Percentiles rank a stretch among this genome's conserved stretches.
phyloP scores from a whole-genome alignment of 2,888 invertebrate species.

The Myopa tessellatipennis region DNA sequence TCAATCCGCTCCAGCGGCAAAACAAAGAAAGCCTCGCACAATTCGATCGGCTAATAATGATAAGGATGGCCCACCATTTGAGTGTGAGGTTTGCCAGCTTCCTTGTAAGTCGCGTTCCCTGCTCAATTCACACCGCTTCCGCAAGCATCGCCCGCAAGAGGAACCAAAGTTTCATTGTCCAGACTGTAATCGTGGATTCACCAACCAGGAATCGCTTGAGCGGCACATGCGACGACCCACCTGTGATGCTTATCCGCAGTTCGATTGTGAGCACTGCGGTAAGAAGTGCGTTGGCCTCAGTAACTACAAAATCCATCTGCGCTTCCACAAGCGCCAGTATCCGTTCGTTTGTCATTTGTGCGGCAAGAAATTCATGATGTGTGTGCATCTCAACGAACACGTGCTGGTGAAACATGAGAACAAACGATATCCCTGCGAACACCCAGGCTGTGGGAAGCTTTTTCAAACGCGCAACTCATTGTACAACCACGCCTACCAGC shows the following conservation, averaged over 20 bases:
- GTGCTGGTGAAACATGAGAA: slow-evolving; percentile 50
- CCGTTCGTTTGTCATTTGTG: slow-evolving; percentile 49
- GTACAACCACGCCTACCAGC: slow-evolving; percentile 48
- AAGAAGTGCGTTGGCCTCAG: slow-evolving; percentile 47
- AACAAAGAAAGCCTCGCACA: slow-evolving; percentile 18
- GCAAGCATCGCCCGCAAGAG: slow-evolving; percentile 47
- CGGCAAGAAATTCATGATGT: slow-evolving; percentile 49
- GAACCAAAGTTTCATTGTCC: slow-evolving; percentile 36
- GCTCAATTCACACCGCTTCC: slow-evolving; percentile 50
- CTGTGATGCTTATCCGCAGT: slow-evolving; percentile 48
- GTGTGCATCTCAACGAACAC: slow-evolving; percentile 47
- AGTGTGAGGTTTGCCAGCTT: slow-evolving; percentile 48
- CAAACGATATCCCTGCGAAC: slow-evolving; percentile 48
- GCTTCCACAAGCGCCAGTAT: slow-evolving; percentile 51
- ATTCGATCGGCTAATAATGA: background rate
- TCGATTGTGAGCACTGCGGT: slow-evolving; percentile 48
- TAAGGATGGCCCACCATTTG: slow-evolving; percentile 45
- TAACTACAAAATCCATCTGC: slow-evolving; percentile 50
- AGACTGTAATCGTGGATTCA: slow-evolving; percentile 46
- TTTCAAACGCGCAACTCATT: slow-evolving; percentile 49
- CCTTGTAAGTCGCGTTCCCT: slow-evolving; percentile 41
- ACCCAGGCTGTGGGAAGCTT: slow-evolving; percentile 45
- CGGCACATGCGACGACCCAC: slow-evolving; percentile 45
- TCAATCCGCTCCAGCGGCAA: background rate
- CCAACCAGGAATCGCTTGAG: slow-evolving; percentile 39